phyloP scores from a whole-genome alignment of 2,113 vertebrate genomes.

The Collichthys lucidus region DNA sequence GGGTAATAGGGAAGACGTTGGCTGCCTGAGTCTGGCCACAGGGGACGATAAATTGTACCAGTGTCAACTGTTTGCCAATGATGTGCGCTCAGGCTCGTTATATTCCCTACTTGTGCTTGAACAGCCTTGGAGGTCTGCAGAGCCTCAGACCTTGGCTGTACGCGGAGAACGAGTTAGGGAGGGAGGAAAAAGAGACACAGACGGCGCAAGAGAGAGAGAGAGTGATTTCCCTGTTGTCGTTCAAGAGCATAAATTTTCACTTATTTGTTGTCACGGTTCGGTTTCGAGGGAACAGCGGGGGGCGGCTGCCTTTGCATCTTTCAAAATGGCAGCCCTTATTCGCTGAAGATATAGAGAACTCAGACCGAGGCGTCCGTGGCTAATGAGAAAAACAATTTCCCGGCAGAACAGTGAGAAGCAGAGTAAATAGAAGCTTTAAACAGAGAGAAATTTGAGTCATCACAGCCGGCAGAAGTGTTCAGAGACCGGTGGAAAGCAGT shows the following conservation, averaged over 20 bases:
- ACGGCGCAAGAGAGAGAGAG: slow-evolving; percentile 29
- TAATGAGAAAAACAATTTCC: slow-evolving; percentile 76
- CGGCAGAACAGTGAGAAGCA: slow-evolving; percentile 54
- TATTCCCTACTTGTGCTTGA: slow-evolving; percentile 51
- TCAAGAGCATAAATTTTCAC: slow-evolving; percentile 62
- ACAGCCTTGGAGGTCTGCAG: slow-evolving; percentile 55
- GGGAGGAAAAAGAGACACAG: slow-evolving; percentile 6
- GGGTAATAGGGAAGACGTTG: slow-evolving; percentile 26
- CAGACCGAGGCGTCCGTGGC: slow-evolving; percentile 33
- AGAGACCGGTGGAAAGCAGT: slow-evolving; percentile 52
- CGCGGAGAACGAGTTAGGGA: not conserved
- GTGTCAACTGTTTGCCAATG: slow-evolving; percentile 67
- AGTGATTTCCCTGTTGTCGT: slow-evolving; percentile 53
- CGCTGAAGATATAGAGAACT: slow-evolving; percentile 47
- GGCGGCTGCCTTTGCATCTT: slow-evolving; percentile 42
- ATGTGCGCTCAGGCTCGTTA: slow-evolving; percentile 61
- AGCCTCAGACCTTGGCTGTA: slow-evolving; percentile 28
- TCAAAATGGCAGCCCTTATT: slow-evolving; percentile 30
- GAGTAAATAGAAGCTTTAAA: slow-evolving; percentile 63
- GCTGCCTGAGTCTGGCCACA: slow-evolving; percentile 63
- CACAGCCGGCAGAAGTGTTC: slow-evolving; percentile 32
- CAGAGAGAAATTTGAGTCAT: slow-evolving; percentile 49
- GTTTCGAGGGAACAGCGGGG: slow-evolving; percentile 4
- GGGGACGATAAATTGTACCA: slow-evolving; percentile 71
- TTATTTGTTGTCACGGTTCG: slow-evolving; percentile 62